Evolutionary conservation across 2,888 invertebrate genomes (phyloP).

Genomic region (Charanyca ferruginea): DNA sequence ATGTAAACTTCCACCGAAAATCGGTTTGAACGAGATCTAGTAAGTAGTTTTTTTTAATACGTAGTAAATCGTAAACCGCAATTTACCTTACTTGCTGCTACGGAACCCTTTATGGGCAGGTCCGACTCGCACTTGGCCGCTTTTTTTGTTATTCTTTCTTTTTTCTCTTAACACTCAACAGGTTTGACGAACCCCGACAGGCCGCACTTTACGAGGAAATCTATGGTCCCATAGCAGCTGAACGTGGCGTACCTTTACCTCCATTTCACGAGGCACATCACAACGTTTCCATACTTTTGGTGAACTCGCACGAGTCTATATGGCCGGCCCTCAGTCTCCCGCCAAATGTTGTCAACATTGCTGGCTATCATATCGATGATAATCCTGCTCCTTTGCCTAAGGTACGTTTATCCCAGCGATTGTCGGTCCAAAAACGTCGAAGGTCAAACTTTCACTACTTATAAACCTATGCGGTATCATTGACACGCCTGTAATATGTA

Average conservation of each 20-base stretch:
- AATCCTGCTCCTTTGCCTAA: conserved; percentile 73
- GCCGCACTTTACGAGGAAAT: conserved; percentile 62
- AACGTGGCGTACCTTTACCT: conserved; percentile 70
- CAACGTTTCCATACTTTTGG: conserved; percentile 75
- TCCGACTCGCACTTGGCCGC: too few species aligned
- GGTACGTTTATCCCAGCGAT: too few species aligned
- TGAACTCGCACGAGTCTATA: conserved; percentile 77
- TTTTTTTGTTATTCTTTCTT: not conserved
- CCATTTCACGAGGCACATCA: conserved; percentile 66
- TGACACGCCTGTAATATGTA: too few species aligned
- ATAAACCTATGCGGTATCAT: too few species aligned
- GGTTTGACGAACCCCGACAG: conserved; percentile 56
- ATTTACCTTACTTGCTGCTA: too few species aligned
- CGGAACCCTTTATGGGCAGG: too few species aligned
- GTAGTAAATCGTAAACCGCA: too few species aligned
- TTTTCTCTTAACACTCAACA: conserved; percentile 36
- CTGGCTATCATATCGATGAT: conserved; percentile 78
- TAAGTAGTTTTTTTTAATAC: too few species aligned
- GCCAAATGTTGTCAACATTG: conserved; percentile 78
- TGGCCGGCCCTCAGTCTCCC: conserved; percentile 70
- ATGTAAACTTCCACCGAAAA: too few species aligned
- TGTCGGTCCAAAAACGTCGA: too few species aligned
- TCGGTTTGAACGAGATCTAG: too few species aligned
- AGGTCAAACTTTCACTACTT: too few species aligned
- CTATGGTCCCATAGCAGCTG: conserved; percentile 70